Base-by-base conservation (phyloP, 2,888 invertebrate genomes). In the Drosophila neotestacea region DNA sequence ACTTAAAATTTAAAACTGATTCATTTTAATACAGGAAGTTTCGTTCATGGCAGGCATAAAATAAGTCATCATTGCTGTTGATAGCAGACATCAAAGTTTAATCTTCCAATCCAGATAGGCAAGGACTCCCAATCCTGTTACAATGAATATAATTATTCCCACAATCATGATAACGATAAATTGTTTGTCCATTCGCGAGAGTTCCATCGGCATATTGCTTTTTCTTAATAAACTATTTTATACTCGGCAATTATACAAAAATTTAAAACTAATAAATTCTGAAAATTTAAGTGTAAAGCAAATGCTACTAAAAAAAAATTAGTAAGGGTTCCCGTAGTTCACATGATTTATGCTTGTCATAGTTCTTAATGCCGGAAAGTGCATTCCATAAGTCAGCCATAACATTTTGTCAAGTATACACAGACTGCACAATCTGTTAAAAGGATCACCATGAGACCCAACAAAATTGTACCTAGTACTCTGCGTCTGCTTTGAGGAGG, bases 151-250 rank as follows among this genome's bases (percentile, higher is more conserved):
- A 13, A 38, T 0, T 11, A 30, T 1, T 2, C 58, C 58, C 6
- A 58, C 5, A 36, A 47, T 5, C 58, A 58, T 58, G 38, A 58
- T 16, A 7, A 58, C 1, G 4, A 58, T 30, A 30, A 58, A 47
- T 22, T 46, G 46, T 16, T 30, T 36, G 16, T 58, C 58, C 28
- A 13, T 11, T 11, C 4, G 7, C 3, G 58, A 38, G 1, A 58
- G 3, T 34, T 27, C 7, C 39, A 16, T 16, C 16, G 59, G 32
- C 50, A 50, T 50, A 7, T 32, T 47, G 47, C 10, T 36, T 6
- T 30, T 10, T 34, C 6, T 27, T 55, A 5, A 28, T n/a, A 13
- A n/a, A 0, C 32, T 10, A 16, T 10, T 50, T 50, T 7, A 22
- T 44, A 50, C 34, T 36, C 34, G 34, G 34, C 50, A 36, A 36